Evolutionary conservation across 2,797 vertebrate species (phyloP), one percentile per base, ranked within the genome.

Genomic region (Coilia nasus): DNA sequence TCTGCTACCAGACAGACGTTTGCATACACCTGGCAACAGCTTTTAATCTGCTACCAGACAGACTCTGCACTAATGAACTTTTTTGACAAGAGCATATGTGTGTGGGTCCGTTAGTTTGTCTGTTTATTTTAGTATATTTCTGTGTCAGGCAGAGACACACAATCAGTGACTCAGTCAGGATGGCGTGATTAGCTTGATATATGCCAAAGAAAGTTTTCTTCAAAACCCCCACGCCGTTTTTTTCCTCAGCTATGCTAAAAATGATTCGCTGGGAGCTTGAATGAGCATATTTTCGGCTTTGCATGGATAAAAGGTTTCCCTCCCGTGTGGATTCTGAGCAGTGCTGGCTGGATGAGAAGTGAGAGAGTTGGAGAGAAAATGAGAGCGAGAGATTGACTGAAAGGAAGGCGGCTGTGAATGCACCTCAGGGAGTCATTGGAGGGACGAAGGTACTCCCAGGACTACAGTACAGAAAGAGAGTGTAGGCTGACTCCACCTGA

Each of bases 271-370:
- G 11, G 62, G 62, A 67, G 62, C 62, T 67, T 11, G 25, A 21
- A 23, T 28, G 62, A 67, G 23, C 62, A 28, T 28, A 28, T 67
- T 67, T 67, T 9, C 31, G 62, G 62, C 25, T 67, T 31, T 28
- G 62, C 62, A 67, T 67, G 62, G 62, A 67, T 67, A 67, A 67
- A 25, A 67, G 25, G 25, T n/a, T 25, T 28, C n/a, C 14, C 62
- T 67, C 25, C 62, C 2, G 25, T 9, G 23, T 67, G 25, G 25
- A 67, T 67, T 31, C 25, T 67, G 62, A 67, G 15, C 62, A 28
- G 0, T 67, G 62, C 62, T 12, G 62, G 31, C 62, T 14, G 85
- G 81, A 81, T 81, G 83, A 83, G 81, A 83, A 84, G 82, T 82
- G 17, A 44, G 83, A 21, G 25, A 59, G 82, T 11, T 7, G 15